Evolutionary conservation across 30 jellyfish, hydroid and myxozoan genomes (phyloP), one percentile per base, ranked within the genome.

Genomic region (Sanderia malayensis): DNA sequence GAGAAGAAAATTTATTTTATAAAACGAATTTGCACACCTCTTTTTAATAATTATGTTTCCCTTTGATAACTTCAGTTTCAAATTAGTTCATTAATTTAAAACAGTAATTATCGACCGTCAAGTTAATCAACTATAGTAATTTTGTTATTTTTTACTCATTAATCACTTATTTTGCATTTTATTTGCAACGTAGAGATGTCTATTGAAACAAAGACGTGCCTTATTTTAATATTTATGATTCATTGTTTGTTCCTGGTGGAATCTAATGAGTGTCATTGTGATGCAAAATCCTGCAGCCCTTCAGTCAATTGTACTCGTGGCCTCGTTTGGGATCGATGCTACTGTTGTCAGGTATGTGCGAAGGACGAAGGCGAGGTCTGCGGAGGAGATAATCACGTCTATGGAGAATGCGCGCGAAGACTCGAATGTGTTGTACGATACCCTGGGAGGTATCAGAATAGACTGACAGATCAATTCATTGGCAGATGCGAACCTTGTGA

Each of bases 401-500:
- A 73, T 17, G 97, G 97, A 3, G 88, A 88, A 58, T 88, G 97
- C 59, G 95, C 87, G 9, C 52, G 31, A 27, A 10, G 62, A 49
- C 77, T 78, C 25, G 75, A 67, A 45, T 88, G 97, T 44, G 70
- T 88, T 44, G 97, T 79, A 11, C 74, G 97, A 65, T 47, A 60
- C 58, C 47, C 72, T 13, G 52, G 88, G 18, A 61, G 62, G 31
- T 53, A 73, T 52, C 30, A 25, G 73, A 88, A 88, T 55, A 46
- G 95, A 20, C 52, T 34, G n/a, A 27, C 75, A 6, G 59, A n/a
- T n/a, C n/a, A n/a, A n/a, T n/a, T n/a, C 61, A 46, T 68, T 21
- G 97, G 97, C 3, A 57, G 92, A 23, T 88, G 97, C 25, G 97
- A 88, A 47, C 84, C 74, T 10, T 76, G 97, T 88, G 70, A 81